Evolutionary conservation across 2,113 vertebrate species (phyloP), one percentile per base, ranked within the genome.

Genomic region (Leucoraja erinaceus): DNA sequence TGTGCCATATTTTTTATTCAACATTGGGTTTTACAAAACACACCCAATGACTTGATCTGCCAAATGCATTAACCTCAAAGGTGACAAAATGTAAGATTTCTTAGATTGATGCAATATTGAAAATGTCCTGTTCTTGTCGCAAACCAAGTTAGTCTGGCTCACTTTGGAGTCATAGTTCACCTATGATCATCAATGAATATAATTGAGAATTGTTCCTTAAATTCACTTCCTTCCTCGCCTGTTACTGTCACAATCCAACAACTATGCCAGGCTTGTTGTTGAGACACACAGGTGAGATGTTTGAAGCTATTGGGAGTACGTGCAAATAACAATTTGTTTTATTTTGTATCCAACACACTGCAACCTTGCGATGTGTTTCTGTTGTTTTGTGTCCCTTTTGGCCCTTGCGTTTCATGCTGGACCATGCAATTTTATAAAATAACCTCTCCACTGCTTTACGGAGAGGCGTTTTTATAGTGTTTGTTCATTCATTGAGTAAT

Each of bases 251-350:
- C 83, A 66, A 88, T 56, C 83, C 83, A 88, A 28, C 83, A 88
- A 88, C 63, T 28, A 88, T 88, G 59, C 56, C 56, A 63, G 83
- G 56, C 83, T 47, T 86, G 28, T 11, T 31, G 83, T 47, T 94
- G 95, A 96, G 97, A 96, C 97, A 95, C 95, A 95, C 95, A 96
- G 95, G 96, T 95, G 94, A 97, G 96, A 95, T 96, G 97, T 96
- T 96, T 95, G 95, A 94, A 95, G 95, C 96, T 96, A 96, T 96
- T 96, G 94, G 83, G 95, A 96, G 94, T 97, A 95, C 96, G 97
- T 98, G 97, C 98, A 98, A 99, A 97, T 98, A 98, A 98, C 59
- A 88, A 18, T 97, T 97, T 97, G 97, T 97, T 96, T 95, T 47
- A 47, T 47, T 97, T 96, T 95, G 94, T 96, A 95, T 96, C 96